A percentile compares a stretch with the other conserved stretches of the same genome.
Conservation (phyloP, 2,888 invertebrate genomes). For the Drosophila conformis region DNA sequence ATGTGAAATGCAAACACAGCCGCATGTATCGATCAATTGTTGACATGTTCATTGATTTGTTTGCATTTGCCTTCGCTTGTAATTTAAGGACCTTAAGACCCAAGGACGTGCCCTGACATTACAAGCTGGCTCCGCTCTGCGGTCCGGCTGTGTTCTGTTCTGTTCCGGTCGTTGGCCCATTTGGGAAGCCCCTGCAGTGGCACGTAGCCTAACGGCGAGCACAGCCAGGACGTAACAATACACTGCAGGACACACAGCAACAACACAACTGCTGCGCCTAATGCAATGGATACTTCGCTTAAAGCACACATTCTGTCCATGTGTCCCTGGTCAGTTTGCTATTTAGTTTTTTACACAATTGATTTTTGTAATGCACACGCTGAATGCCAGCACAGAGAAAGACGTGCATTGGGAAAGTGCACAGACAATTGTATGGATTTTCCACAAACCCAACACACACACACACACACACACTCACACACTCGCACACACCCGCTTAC, state of each 20-base stretch:
- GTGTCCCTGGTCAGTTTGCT: constrained; percentile 9
- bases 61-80: constrained; percentile 57
- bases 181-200: constrained; percentile 78
- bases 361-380: constrained; percentile 60
- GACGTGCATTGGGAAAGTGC: constrained; percentile 15
- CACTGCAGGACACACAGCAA: constrained; percentile 3
- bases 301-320: constrained; percentile 2
- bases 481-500: background rate
- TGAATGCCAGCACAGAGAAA: background rate
- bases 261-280: background rate
- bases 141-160: background rate
- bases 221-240: background rate
- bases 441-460: constrained; percentile 14
- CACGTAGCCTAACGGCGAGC: constrained; percentile 54
- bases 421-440: constrained; percentile 67
- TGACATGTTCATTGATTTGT: constrained; percentile 56
- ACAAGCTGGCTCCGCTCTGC: constrained; percentile 5
- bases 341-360: constrained; percentile 76
- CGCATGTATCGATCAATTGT: constrained; percentile 60
- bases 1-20: constrained; percentile 83
- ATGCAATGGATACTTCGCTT: constrained; percentile 25
- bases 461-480: background rate
- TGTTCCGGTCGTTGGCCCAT: constrained; percentile 48
- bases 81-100: constrained; percentile 81
- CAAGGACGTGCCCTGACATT: constrained; percentile 81